Percentiles rank a stretch among this genome's conserved stretches.
Evolutionary conservation across 1,140 invertebrate species (phyloP).

Genomic region (Drosophila truncata): DNA sequence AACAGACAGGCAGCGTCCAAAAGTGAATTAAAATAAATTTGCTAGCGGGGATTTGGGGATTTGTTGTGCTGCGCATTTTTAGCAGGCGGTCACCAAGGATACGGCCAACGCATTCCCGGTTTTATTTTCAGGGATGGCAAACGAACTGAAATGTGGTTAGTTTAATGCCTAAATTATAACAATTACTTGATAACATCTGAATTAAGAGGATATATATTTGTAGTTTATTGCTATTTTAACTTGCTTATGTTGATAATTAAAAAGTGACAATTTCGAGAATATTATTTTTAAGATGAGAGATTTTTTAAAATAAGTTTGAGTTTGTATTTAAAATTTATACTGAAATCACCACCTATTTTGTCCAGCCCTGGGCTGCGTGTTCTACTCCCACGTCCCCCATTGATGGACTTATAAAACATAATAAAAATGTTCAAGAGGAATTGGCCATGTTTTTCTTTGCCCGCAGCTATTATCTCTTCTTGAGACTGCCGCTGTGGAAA

Average conservation of each 20-base stretch:
- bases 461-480: slow-evolving; percentile 60
- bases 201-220: not conserved
- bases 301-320: not conserved
- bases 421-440: slow-evolving; percentile 60
- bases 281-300: no score
- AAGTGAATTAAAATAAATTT: slow-evolving; percentile 84
- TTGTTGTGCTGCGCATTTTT: slow-evolving; percentile 82
- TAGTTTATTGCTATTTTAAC: not conserved
- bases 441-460: slow-evolving; percentile 56
- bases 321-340: not conserved
- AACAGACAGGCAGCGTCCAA: slow-evolving; percentile 65
- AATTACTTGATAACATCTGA: not conserved
- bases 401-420: slow-evolving; percentile 58
- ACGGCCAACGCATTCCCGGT: slow-evolving; percentile 46
- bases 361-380: slow-evolving; percentile 36
- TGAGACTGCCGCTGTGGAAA: slow-evolving; percentile 22
- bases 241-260: not conserved
- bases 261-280: no score
- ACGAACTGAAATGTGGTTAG: no score
- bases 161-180: not conserved
- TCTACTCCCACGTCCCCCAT: slow-evolving; percentile 3
- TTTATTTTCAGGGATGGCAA: slow-evolving; percentile 53
- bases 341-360: not conserved
- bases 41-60: slow-evolving; percentile 81
- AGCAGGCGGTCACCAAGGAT: slow-evolving; percentile 63